Evolutionary conservation across 1,140 invertebrate genomes (phyloP), one percentile per base, ranked within the genome.

Genomic region (Zaprionus ghesquierei): DNA sequence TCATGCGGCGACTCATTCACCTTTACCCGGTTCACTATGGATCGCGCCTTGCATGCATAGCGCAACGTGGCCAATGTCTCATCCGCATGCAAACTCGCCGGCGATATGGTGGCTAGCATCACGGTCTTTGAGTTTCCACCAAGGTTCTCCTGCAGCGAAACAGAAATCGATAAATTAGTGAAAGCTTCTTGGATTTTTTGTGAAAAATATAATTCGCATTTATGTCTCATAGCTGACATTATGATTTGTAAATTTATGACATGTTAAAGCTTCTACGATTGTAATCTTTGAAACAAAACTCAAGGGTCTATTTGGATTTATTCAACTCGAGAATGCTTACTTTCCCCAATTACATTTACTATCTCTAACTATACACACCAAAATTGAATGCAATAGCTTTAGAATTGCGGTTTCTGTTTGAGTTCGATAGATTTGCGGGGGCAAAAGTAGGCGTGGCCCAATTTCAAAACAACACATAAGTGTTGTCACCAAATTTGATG

Each of bases 81-180:
- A 61, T 98, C 97, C 18, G 96, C 90, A 92, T 97, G 95, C 41
- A 94, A 92, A 78, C 94, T 95, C 10, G 96, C 95, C 9, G 97
- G 97, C 50, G 97, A 96, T 53, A 96, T 94, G 0, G 95, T 96
- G 9, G 95, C 95, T 64, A 96, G 82, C 97, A 98, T 98, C 41
- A 98, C 96, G 1, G 97, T 98, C 87, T 97, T 97, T 0, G 97
- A 96, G 92, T 98, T 98, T 1, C 97, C 97, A n/a, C 97, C 97
- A 2, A 98, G 93, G 23, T 96, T 97, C 92, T 98, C 97, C 92
- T 98, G 61, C 31, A 90, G 55, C 6, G 31, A 71, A 29, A 63
- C 20, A 55, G 56, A 60, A 29, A 79, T 3, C 2, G 15, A 23
- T 27, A 60, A 41, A 15, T 69, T 62, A 56, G 44, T 38, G 10